Percentiles rank a stretch among this genome's conserved stretches.
Conservation (phyloP, 2,797 vertebrate species). For the Brachyalestes nurse region DNA sequence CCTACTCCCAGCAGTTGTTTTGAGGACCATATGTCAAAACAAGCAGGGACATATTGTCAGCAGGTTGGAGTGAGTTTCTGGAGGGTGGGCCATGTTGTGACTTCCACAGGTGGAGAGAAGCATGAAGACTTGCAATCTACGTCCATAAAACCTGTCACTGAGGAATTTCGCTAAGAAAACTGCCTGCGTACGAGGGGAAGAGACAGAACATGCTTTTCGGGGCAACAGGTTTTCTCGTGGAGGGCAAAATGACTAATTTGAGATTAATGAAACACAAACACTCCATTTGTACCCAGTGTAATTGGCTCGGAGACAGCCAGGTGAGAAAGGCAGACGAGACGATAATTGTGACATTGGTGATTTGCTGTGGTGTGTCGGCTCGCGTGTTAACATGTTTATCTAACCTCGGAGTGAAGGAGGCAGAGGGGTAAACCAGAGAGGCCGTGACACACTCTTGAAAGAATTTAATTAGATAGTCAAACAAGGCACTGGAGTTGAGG, state of each 20-base stretch:
- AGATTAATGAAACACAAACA: slow-evolving; percentile 91
- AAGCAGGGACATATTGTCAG: slow-evolving; percentile 70
- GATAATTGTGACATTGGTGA: slow-evolving; percentile 57
- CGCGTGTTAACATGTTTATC: slow-evolving; percentile 60
- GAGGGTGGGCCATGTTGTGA: slow-evolving; percentile 70
- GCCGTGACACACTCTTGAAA: slow-evolving; percentile 39
- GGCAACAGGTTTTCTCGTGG: slow-evolving; percentile 54
- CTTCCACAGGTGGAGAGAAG: slow-evolving; percentile 75
- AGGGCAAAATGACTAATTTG: slow-evolving; percentile 79
- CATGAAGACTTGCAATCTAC: slow-evolving; percentile 70
- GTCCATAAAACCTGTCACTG: slow-evolving; percentile 69
- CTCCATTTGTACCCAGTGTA: slow-evolving; percentile 67
- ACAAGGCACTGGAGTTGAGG: slow-evolving; percentile 40
- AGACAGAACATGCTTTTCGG: slow-evolving; percentile 40
- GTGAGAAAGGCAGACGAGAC: slow-evolving; percentile 58
- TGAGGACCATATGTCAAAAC: slow-evolving; percentile 82
- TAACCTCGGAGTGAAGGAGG: slow-evolving; percentile 53
- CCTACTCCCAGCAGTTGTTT: slow-evolving; percentile 77
- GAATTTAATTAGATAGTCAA: slow-evolving; percentile 51
- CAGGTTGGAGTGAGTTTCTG: slow-evolving; percentile 42
- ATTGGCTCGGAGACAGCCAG: slow-evolving; percentile 68
- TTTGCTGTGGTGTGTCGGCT: slow-evolving; percentile 50
- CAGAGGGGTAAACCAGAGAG: slow-evolving; percentile 52
- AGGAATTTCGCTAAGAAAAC: slow-evolving; percentile 75
- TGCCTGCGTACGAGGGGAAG: slow-evolving; percentile 48